Conservation (phyloP, 1,140 invertebrate genomes). For the Scaptomyza montana region DNA sequence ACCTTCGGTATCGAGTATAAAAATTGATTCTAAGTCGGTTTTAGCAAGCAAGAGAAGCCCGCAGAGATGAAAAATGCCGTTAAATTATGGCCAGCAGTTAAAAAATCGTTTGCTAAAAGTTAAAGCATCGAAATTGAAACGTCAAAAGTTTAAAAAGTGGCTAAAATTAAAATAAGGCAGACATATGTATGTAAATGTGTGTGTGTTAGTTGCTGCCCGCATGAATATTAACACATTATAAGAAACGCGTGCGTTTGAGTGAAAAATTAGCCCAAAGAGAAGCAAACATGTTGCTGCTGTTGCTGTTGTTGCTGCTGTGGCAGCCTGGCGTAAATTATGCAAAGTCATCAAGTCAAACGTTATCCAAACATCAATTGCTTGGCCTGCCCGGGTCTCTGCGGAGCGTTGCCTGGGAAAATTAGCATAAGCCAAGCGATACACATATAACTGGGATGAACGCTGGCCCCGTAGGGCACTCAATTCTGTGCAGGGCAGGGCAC, state of each 20-base stretch:
- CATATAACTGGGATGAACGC: constrained; percentile 40
- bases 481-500: constrained; percentile 10
- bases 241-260: constrained; percentile 71
- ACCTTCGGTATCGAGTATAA: no score
- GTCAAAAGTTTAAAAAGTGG: constrained; percentile 55
- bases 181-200: constrained; percentile 7
- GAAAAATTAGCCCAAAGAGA: constrained; percentile 71
- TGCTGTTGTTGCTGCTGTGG: constrained; percentile 20
- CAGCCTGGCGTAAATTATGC: constrained; percentile 71
- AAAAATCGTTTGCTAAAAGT: constrained; percentile 59
- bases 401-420: constrained; percentile 69
- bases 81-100: constrained; percentile 46
- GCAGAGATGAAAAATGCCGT: constrained; percentile 49
- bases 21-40: no score
- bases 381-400: constrained; percentile 19
- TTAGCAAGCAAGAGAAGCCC: not conserved
- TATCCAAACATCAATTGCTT: constrained; percentile 76
- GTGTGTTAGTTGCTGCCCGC: constrained; percentile 36
- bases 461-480: constrained; percentile 41
- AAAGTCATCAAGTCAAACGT: constrained; percentile 79
- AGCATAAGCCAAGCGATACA: constrained; percentile 68
- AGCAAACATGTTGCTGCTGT: constrained; percentile 47
- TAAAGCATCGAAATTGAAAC: constrained; percentile 69
- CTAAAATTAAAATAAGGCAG: constrained; percentile 39
- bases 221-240: constrained; percentile 79